Conservation (phyloP, 2,888 invertebrate species). For the Oxyteleia sp. region DNA sequence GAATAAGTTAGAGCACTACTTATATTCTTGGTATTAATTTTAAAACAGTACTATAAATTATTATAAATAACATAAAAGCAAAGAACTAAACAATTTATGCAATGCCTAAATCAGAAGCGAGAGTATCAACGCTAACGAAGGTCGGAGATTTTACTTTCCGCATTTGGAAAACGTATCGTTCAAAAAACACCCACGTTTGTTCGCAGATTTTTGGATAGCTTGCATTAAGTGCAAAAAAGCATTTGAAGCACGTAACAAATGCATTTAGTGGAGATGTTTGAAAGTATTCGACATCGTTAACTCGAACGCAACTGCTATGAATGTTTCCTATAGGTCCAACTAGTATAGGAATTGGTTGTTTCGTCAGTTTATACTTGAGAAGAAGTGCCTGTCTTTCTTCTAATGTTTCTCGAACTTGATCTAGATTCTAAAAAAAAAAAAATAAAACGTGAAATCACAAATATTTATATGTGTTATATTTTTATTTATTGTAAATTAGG, state of each 20-base stretch:
- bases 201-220: constrained; percentile 12
- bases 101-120: constrained; percentile 26
- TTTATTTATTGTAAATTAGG: no score
- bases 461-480: no score
- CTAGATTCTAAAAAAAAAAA: not conserved
- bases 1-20: no score
- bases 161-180: constrained; percentile 27
- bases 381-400: not conserved
- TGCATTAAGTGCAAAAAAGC: constrained; percentile 13
- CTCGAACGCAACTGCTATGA: not conserved
- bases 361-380: not conserved
- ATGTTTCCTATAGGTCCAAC: not conserved
- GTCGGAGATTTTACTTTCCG: not conserved
- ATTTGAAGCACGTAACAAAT: constrained; percentile 19
- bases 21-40: no score
- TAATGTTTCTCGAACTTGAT: not conserved
- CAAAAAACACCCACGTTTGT: constrained; percentile 23
- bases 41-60: no score
- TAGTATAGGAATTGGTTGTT: constrained; percentile 6
- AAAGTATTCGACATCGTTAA: not conserved
- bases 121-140: not conserved
- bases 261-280: not conserved
- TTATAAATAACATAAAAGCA: no score
- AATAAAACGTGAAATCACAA: not conserved
- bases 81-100: no score